Evolutionary conservation across 2,888 invertebrate species (phyloP).

Genomic region (Cosmia pyralina): DNA sequence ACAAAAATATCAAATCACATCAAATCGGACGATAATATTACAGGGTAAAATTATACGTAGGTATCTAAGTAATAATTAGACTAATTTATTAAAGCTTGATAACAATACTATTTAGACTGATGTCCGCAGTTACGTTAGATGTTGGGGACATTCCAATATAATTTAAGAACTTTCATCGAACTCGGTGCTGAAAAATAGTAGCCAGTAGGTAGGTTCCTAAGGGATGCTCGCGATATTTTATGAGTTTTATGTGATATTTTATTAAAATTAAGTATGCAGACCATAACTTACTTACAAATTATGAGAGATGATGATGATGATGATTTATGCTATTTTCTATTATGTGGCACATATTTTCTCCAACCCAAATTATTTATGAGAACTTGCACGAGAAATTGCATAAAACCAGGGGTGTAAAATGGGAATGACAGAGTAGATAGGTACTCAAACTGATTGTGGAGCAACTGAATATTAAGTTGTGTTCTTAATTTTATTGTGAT

Average conservation of each 20-base stretch:
- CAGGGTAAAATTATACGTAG: slow-evolving; percentile 56
- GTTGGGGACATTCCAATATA: slow-evolving; percentile 33
- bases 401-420: background rate
- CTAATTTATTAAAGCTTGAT: slow-evolving; percentile 65
- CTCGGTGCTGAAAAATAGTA: slow-evolving; percentile 36
- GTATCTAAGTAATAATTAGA: slow-evolving; percentile 54
- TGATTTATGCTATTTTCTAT: background rate
- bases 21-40: slow-evolving; percentile 60
- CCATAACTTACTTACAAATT: too few relatives aligned
- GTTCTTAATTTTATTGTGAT: background rate
- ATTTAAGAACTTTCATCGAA: slow-evolving; percentile 49
- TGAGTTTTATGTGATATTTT: background rate
- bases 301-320: background rate
- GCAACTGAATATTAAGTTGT: background rate
- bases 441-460: background rate
- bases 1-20: slow-evolving; percentile 53
- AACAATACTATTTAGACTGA: slow-evolving; percentile 57
- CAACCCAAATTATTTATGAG: slow-evolving; percentile 4
- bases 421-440: background rate
- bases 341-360: background rate
- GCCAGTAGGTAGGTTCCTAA: background rate
- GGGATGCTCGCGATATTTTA: slow-evolving; percentile 5
- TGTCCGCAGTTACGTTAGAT: slow-evolving; percentile 30
- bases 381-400: background rate
- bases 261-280: slow-evolving; percentile 6